These are phyloP conservation scores for Cirrhinus mrigala DNA, from an alignment of 2,797 vertebrate species.

Conservation along the genomic window DNA sequence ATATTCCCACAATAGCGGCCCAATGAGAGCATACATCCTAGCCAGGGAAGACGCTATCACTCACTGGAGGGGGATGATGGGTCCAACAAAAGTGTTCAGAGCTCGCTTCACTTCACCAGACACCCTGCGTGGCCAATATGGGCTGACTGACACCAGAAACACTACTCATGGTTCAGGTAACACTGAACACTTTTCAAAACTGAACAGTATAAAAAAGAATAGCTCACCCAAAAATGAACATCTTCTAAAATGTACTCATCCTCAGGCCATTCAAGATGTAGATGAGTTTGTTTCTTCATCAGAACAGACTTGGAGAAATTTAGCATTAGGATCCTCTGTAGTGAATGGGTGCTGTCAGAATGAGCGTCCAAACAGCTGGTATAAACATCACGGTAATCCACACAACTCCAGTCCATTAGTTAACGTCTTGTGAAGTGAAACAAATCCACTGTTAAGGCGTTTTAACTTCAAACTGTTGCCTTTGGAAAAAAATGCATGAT, in stretches of 20 bases:
- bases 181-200: not conserved
- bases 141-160: slow-evolving; percentile 95
- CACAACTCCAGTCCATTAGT: not conserved
- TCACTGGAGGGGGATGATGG: slow-evolving; percentile 93
- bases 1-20: slow-evolving; percentile 79
- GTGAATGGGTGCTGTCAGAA: not conserved
- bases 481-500: not conserved
- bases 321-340: too few species aligned
- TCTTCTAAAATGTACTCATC: not conserved
- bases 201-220: not conserved
- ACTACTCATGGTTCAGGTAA: slow-evolving; percentile 94
- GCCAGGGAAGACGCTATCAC: slow-evolving; percentile 88
- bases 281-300: not conserved
- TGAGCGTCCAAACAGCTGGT: not conserved
- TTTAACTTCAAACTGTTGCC: not conserved
- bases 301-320: too few species aligned
- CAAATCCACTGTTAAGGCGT: not conserved
- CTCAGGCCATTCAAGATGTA: not conserved
- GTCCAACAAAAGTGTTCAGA: slow-evolving; percentile 92
- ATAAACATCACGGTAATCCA: not conserved
- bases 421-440: not conserved
- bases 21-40: slow-evolving; percentile 92
- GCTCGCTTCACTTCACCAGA: slow-evolving; percentile 83
- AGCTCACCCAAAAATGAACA: not conserved
- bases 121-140: slow-evolving; percentile 87